Evolutionary conservation across 2,797 vertebrate genomes (phyloP).

Genomic region (Pseudotriccus pelzelni): DNA sequence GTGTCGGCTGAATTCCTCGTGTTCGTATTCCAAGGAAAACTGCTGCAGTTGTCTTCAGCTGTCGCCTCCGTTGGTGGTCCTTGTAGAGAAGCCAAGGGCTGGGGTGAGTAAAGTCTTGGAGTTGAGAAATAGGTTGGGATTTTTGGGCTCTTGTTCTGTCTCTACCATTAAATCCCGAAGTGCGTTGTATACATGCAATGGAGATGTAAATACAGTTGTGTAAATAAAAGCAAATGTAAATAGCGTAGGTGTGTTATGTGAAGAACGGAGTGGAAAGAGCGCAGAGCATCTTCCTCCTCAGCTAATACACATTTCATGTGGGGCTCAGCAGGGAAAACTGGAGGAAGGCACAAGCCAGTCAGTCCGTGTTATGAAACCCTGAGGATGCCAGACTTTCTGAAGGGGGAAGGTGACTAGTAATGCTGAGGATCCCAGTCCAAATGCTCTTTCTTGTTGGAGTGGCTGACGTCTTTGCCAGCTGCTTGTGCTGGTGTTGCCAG

Average conservation of each 20-base stretch:
- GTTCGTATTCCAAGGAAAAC: neutral
- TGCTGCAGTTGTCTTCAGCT: neutral
- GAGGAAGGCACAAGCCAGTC: neutral
- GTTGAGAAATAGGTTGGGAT: neutral
- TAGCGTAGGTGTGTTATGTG: neutral
- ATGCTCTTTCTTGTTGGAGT: neutral
- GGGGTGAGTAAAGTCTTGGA: neutral
- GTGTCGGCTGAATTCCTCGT: neutral
- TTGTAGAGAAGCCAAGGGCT: neutral
- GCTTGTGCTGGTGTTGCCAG: neutral
- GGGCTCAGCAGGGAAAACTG: neutral
- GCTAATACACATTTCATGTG: neutral
- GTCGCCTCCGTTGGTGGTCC: slow-evolving; percentile 22
- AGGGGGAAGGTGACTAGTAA: neutral
- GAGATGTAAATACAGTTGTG: neutral
- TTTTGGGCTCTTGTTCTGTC: neutral
- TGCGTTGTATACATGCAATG: neutral
- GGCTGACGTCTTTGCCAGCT: neutral
- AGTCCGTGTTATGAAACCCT: neutral
- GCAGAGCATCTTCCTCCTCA: neutral
- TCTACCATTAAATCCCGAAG: neutral
- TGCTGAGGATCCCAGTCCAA: neutral
- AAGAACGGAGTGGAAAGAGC: neutral
- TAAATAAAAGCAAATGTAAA: neutral
- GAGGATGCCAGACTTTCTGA: neutral